Conservation (phyloP, 2,113 vertebrate species). For the Antennarius striatus region DNA sequence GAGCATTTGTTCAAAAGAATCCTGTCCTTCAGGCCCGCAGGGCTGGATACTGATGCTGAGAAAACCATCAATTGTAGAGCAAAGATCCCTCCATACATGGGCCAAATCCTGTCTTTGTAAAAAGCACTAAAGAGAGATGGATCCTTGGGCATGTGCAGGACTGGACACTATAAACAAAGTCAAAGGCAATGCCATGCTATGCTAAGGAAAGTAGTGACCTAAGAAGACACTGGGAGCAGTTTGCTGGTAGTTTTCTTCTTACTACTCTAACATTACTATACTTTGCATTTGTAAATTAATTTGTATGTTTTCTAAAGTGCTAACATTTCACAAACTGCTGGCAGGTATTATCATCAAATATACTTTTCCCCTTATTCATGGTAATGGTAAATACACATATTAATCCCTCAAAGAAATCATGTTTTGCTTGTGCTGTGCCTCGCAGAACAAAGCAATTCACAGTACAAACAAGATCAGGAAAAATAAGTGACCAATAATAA, state of each 20-base stretch:
- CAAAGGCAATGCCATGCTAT: slow-evolving; percentile 54
- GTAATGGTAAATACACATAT: slow-evolving; percentile 33
- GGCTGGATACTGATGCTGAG: slow-evolving; percentile 89
- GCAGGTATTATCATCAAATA: slow-evolving; percentile 11
- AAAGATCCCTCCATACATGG: slow-evolving; percentile 77
- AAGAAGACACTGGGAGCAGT: slow-evolving; percentile 19
- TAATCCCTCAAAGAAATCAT: slow-evolving; percentile 31
- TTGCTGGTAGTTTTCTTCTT: neutral
- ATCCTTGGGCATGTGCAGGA: slow-evolving; percentile 62
- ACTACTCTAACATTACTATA: slow-evolving; percentile 3
- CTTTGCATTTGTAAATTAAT: slow-evolving; percentile 18
- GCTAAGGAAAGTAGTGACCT: slow-evolving; percentile 45
- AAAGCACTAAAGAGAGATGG: slow-evolving; percentile 61
- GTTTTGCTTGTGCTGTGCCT: slow-evolving; percentile 34
- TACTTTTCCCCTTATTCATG: slow-evolving; percentile 22
- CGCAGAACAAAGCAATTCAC: slow-evolving; percentile 44
- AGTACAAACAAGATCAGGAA: slow-evolving; percentile 52
- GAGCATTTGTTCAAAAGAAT: slow-evolving; percentile 86
- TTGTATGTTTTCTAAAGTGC: slow-evolving; percentile 1
- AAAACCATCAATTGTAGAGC: slow-evolving; percentile 85
- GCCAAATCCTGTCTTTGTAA: slow-evolving; percentile 75
- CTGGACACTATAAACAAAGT: slow-evolving; percentile 70
- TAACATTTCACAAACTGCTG: neutral
- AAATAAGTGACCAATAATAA: slow-evolving; percentile 67
- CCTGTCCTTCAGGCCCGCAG: slow-evolving; percentile 77